A percentile compares a stretch with the other conserved stretches of the same genome.
phyloP scores from a whole-genome alignment of 2,797 vertebrate species.

The Ambastaia sidthimunki region DNA sequence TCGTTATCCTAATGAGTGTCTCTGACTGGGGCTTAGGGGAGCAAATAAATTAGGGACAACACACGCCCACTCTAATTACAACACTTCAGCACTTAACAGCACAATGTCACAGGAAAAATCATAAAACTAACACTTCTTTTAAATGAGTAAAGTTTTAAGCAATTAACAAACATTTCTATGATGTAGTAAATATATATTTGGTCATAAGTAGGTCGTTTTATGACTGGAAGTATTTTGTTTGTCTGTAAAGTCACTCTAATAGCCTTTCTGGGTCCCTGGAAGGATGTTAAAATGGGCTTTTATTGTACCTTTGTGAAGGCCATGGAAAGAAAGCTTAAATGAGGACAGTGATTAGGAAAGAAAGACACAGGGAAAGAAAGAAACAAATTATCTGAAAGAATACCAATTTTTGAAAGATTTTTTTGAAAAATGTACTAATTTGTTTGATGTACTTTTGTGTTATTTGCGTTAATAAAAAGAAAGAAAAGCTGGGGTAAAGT shows the following conservation, averaged over 20 bases:
- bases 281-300: conserved; percentile 16
- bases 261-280: background rate
- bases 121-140: background rate
- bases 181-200: background rate
- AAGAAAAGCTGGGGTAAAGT: background rate
- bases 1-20: conserved; percentile 51
- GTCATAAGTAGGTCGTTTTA: background rate
- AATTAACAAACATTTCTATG: background rate
- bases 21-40: conserved; percentile 42
- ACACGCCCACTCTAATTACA: conserved; percentile 39
- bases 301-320: conserved; percentile 2
- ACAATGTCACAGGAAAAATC: conserved; percentile 25
- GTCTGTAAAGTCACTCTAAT: conserved; percentile 8
- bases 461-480: background rate
- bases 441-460: background rate
- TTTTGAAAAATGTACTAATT: background rate
- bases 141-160: background rate
- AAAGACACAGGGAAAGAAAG: background rate
- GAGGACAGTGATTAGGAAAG: background rate
- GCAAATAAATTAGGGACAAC: conserved; percentile 43
- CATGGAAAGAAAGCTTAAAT: background rate
- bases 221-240: background rate
- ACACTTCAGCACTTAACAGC: conserved; percentile 35
- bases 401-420: background rate
- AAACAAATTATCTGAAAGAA: background rate